phyloP scores from a whole-genome alignment of 1,140 invertebrate species.

The Papilio helenus region DNA sequence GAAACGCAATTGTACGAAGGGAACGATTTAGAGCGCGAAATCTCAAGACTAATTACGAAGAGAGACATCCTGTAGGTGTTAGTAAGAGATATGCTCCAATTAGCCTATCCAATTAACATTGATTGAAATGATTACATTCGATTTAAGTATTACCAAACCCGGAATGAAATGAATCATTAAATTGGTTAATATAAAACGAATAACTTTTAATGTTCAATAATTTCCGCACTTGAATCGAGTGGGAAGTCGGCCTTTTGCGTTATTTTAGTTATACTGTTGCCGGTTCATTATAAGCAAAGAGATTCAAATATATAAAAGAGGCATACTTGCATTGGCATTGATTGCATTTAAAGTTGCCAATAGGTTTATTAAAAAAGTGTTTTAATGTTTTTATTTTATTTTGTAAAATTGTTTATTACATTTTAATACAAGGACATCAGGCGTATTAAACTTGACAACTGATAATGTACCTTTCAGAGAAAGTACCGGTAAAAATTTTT shows the following conservation, averaged over 20 bases:
- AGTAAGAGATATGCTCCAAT: slow-evolving; percentile 51
- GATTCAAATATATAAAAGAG: no score
- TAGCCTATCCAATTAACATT: slow-evolving; percentile 42
- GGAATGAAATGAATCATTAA: slow-evolving; percentile 22
- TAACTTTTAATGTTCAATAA: slow-evolving; percentile 16
- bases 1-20: slow-evolving; percentile 39
- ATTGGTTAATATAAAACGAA: slow-evolving; percentile 23
- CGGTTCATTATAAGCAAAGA: background rate
- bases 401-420: no score
- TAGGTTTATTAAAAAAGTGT: no score
- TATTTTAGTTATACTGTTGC: background rate
- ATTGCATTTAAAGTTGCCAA: no score
- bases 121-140: slow-evolving; percentile 30
- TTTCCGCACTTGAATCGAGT: slow-evolving; percentile 22
- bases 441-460: no score
- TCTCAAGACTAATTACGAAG: slow-evolving; percentile 53
- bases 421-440: no score
- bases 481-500: no score
- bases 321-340: no score
- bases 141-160: slow-evolving; percentile 31
- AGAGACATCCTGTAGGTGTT: slow-evolving; percentile 49
- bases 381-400: no score
- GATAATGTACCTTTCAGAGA: no score
- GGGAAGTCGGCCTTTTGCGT: slow-evolving; percentile 21
- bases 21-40: slow-evolving; percentile 42